Conservation (phyloP, 2,797 vertebrate species). For the Chiloscyllium punctatum region DNA sequence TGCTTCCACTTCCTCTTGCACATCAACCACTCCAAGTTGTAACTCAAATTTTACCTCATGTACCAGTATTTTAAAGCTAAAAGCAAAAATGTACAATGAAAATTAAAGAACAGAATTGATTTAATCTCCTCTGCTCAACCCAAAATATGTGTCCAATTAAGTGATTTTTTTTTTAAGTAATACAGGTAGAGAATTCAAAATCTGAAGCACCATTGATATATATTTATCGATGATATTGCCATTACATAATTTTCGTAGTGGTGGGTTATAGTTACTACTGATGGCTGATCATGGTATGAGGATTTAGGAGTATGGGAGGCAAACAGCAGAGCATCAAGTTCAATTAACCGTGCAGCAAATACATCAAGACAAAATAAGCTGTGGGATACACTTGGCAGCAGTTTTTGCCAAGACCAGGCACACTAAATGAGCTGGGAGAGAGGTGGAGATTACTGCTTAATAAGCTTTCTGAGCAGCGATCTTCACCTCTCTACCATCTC, state of each 20-base stretch:
- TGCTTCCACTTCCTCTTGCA: background rate
- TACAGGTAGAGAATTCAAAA: too few relatives aligned
- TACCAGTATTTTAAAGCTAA: background rate
- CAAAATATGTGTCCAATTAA: background rate
- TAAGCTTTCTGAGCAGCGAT: background rate
- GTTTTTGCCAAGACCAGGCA: too few relatives aligned
- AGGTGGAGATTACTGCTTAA: too few relatives aligned
- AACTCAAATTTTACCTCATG: background rate
- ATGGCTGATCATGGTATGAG: background rate
- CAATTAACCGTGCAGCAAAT: background rate
- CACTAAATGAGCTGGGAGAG: too few relatives aligned
- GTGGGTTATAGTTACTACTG: background rate
- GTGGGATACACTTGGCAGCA: too few relatives aligned
- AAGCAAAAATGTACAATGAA: background rate
- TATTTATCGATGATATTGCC: too few relatives aligned
- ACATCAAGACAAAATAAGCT: too few relatives aligned
- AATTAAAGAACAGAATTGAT: background rate
- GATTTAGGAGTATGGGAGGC: background rate
- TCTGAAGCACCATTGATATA: too few relatives aligned
- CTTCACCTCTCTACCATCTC: background rate
- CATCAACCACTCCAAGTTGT: background rate
- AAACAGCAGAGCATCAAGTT: background rate
- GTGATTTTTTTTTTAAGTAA: background rate
- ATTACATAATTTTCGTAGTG: background rate
- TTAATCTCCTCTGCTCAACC: background rate